phyloP scores from a whole-genome alignment of 2,797 vertebrate species.

The Megalops cyprinoides region DNA sequence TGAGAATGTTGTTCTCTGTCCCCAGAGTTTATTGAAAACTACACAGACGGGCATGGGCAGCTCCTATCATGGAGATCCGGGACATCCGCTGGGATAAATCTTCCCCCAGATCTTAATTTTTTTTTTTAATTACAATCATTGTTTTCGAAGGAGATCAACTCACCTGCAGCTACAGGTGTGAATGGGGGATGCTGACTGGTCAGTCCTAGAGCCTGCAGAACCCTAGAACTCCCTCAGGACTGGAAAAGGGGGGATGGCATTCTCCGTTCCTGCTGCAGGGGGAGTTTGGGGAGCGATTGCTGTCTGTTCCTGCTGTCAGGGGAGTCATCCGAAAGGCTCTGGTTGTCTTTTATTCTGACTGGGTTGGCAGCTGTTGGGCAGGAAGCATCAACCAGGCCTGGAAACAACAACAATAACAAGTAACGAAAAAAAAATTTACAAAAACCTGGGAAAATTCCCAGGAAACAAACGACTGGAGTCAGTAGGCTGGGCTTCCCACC shows the following conservation, averaged over 20 bases:
- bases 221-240: background rate
- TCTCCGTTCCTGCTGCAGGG: no score
- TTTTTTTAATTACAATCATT: background rate
- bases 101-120: background rate
- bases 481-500: background rate
- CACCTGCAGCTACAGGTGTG: background rate
- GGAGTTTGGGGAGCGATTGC: no score
- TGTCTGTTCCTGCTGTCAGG: background rate
- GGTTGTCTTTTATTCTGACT: background rate
- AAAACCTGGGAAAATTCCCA: slow-evolving; percentile 19
- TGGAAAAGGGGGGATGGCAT: no score
- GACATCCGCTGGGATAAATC: no score
- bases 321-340: background rate
- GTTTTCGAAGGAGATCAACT: background rate
- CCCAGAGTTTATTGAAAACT: background rate
- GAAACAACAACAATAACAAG: no score
- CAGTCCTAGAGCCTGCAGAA: background rate
- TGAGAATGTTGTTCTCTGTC: background rate
- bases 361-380: background rate
- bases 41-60: no score
- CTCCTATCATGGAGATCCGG: no score
- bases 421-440: background rate
- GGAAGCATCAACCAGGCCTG: background rate
- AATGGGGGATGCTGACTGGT: background rate
- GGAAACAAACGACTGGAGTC: slow-evolving; percentile 8